These are phyloP conservation scores for Cepaea hortensis DNA, from an alignment of 2,888 invertebrate species.

Conservation along the genomic window DNA sequence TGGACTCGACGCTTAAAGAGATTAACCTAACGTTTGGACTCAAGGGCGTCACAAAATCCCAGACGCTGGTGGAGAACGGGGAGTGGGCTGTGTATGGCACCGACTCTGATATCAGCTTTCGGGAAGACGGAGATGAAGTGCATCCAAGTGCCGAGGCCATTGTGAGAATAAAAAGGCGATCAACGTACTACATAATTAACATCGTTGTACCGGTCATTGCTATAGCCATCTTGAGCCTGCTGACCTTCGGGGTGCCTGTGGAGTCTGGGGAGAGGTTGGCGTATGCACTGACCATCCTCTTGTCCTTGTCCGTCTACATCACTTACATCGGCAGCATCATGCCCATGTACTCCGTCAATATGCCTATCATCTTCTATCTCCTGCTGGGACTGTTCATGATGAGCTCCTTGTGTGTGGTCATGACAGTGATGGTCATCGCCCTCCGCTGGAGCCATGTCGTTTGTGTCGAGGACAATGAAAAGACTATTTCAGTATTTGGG, in stretches of 20 bases:
- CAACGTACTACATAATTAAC: slow-evolving; percentile 18
- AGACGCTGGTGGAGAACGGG: not conserved
- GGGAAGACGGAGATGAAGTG: not conserved
- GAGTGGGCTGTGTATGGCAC: slow-evolving; percentile 11
- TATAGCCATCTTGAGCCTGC: slow-evolving; percentile 30
- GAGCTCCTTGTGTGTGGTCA: slow-evolving; percentile 2
- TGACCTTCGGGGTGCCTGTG: slow-evolving; percentile 44
- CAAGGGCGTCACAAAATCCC: not conserved
- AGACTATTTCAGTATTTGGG: slow-evolving; percentile 17
- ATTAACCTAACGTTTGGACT: not conserved
- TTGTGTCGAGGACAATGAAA: not conserved
- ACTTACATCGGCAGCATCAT: slow-evolving; percentile 36
- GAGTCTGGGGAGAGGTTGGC: slow-evolving; percentile 45
- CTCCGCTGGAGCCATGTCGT: slow-evolving; percentile 21
- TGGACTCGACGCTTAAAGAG: slow-evolving; percentile 2
- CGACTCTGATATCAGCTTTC: not conserved
- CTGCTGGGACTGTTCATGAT: slow-evolving; percentile 18
- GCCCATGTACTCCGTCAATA: slow-evolving; percentile 41
- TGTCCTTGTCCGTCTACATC: slow-evolving; percentile 45
- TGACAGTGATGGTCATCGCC: slow-evolving; percentile 24
- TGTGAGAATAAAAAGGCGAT: slow-evolving; percentile 20
- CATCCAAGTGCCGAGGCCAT: not conserved
- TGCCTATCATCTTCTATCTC: slow-evolving; percentile 36
- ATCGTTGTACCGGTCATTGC: slow-evolving; percentile 6
- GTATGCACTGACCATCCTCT: slow-evolving; percentile 33